phyloP scores from a whole-genome alignment of 2,888 invertebrate genomes.

The Dasypolia templi region DNA sequence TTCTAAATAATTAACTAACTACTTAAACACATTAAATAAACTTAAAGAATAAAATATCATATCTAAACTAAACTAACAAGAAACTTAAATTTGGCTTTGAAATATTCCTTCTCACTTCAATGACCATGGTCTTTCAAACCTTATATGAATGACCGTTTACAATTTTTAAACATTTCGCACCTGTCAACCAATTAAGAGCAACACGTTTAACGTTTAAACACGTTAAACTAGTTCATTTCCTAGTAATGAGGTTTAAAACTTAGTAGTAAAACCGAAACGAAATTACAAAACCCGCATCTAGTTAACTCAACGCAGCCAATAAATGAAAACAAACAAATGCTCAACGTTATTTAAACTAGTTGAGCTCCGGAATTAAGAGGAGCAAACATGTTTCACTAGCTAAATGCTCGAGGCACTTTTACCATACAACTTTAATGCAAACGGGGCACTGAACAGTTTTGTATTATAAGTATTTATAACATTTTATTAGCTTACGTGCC shows the following conservation, averaged over 20 bases:
- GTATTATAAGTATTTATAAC: constrained; percentile 18
- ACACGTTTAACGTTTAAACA: background rate
- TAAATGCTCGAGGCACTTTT: constrained; percentile 70
- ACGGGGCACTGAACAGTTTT: constrained; percentile 61
- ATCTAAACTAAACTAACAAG: background rate
- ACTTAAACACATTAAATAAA: background rate
- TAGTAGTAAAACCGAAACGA: background rate
- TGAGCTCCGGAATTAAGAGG: constrained; percentile 63
- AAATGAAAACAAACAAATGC: constrained; percentile 53
- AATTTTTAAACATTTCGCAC: background rate
- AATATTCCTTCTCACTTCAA: too few relatives aligned
- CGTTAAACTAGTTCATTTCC: background rate
- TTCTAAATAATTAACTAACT: background rate
- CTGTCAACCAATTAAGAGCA: background rate
- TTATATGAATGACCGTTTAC: background rate
- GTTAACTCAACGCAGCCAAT: constrained; percentile 29
- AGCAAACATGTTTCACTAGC: constrained; percentile 65
- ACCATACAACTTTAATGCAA: constrained; percentile 67
- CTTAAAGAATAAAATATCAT: background rate
- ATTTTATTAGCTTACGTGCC: constrained; percentile 42
- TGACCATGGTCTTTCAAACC: background rate
- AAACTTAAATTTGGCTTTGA: background rate
- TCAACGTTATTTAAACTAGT: constrained; percentile 47
- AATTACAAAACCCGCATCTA: constrained; percentile 15
- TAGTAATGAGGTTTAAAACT: background rate